A percentile compares a stretch with the other conserved stretches of the same genome.
These are phyloP conservation scores for Ammospiza caudacuta DNA, from an alignment of 2,113 vertebrate genomes.

Conservation along the genomic window DNA sequence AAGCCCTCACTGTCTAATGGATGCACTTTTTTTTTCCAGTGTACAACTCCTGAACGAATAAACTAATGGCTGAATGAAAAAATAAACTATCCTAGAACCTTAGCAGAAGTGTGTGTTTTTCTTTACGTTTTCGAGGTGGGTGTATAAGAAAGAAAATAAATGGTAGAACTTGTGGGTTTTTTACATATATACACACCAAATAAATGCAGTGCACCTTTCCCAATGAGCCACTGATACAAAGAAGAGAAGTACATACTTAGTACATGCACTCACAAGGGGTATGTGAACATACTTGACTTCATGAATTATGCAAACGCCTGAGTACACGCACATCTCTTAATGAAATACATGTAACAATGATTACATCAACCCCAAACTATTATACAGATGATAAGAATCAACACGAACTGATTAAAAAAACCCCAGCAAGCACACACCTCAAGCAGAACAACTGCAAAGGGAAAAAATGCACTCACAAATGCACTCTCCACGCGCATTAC, in stretches of 20 bases:
- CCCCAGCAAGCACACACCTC: background rate
- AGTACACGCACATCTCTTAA: slow-evolving; percentile 37
- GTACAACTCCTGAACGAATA: slow-evolving; percentile 71
- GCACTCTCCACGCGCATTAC: background rate
- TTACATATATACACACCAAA: slow-evolving; percentile 17
- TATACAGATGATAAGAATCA: slow-evolving; percentile 61
- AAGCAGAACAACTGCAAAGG: slow-evolving; percentile 5
- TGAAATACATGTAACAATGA: slow-evolving; percentile 56
- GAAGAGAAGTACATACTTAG: background rate
- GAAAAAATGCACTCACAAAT: background rate
- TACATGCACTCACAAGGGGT: background rate
- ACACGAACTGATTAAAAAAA: slow-evolving; percentile 54
- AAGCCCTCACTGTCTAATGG: slow-evolving; percentile 73
- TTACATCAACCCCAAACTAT: slow-evolving; percentile 68
- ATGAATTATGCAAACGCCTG: slow-evolving; percentile 62
- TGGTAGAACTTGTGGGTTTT: slow-evolving; percentile 47
- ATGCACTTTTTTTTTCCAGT: slow-evolving; percentile 67
- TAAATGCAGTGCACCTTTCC: slow-evolving; percentile 40
- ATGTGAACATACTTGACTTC: slow-evolving; percentile 59
- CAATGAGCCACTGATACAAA: background rate
- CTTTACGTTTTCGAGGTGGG: slow-evolving; percentile 62
- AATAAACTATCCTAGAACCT: slow-evolving; percentile 64
- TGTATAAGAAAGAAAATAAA: slow-evolving; percentile 67
- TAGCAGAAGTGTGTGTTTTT: slow-evolving; percentile 61
- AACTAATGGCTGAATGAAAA: slow-evolving; percentile 75